Conservation (phyloP, 2,888 invertebrate species). For the Heliconius hortense region DNA sequence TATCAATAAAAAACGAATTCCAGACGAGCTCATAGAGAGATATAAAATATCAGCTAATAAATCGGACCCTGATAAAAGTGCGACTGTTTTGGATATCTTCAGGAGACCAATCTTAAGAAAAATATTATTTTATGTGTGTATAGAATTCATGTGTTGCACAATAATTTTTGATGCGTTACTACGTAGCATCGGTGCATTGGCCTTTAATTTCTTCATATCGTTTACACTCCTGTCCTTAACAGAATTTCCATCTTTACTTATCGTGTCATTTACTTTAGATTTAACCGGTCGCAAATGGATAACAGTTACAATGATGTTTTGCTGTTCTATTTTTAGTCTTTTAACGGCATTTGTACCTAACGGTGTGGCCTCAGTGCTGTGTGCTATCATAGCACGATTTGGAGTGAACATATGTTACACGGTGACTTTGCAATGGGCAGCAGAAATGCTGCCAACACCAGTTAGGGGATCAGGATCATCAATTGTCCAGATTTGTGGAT, state of each 20-base stretch:
- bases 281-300: slow-evolving; percentile 59
- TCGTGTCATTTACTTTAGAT: slow-evolving; percentile 61
- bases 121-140: slow-evolving; percentile 55
- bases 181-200: slow-evolving; percentile 59
- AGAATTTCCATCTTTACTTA: slow-evolving; percentile 62
- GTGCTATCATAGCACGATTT: slow-evolving; percentile 62
- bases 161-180: slow-evolving; percentile 61
- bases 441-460: slow-evolving; percentile 63
- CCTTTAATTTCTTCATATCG: slow-evolving; percentile 65
- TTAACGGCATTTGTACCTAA: slow-evolving; percentile 53
- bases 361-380: slow-evolving; percentile 59
- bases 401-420: slow-evolving; percentile 59
- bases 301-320: slow-evolving; percentile 48
- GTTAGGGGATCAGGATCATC: slow-evolving; percentile 62
- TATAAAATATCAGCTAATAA: slow-evolving; percentile 50
- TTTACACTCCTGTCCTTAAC: slow-evolving; percentile 65
- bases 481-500: slow-evolving; percentile 58
- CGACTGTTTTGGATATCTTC: slow-evolving; percentile 53
- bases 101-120: slow-evolving; percentile 55
- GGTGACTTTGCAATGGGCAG: slow-evolving; percentile 60
- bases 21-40: slow-evolving; percentile 52
- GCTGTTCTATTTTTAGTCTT: slow-evolving; percentile 52
- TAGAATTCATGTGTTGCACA: slow-evolving; percentile 56
- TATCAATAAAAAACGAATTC: slow-evolving; percentile 57
- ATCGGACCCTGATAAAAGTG: slow-evolving; percentile 42